Evolutionary conservation across 1,140 invertebrate species (phyloP), one percentile per base, ranked within the genome.

Genomic region (Papilio polytes): DNA sequence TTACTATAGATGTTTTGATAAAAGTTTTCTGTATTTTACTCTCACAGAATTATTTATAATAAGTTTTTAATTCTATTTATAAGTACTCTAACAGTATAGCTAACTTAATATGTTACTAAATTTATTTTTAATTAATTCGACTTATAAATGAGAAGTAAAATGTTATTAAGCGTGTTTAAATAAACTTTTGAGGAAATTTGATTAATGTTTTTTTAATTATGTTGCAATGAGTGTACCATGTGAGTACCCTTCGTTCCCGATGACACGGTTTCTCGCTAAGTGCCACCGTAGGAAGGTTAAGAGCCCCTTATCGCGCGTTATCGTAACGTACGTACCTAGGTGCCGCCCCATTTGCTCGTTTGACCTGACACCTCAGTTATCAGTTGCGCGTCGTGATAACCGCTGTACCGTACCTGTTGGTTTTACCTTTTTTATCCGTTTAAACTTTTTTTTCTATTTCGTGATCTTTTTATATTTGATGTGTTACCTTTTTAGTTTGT

Each of bases 301-400:
- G 93, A 94, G 93, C 93, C 93, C 89, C 88, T 92, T 94, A 94
- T 94, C 93, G 88, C 26, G 80, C 85, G 83, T 94, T 94, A 94
- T 94, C 93, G 94, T 86, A 83, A 48, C 80, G 83, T 87, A 85
- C 85, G 87, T 90, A 91, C 88, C 86, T 88, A 86, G 87, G 85
- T 87, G 84, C 89, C 91, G 92, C 91, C 92, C 93, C 91, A 91
- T 92, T 94, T 94, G 93, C 88, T 92, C 92, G 88, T 94, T 94
- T 94, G 93, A 94, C 93, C 93, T 94, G 93, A 94, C 93, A 94
- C 90, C 87, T 85, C 89, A 92, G 92, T 93, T 94, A 94, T 94
- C 92, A 94, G 91, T 91, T 85, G 89, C 73, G 82, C 88, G 90
- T 82, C 86, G 89, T 89, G 93, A 94, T 94, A 94, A 92, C 87